Base-by-base conservation (phyloP, 2,113 vertebrate species). In the Corapipo altera region DNA sequence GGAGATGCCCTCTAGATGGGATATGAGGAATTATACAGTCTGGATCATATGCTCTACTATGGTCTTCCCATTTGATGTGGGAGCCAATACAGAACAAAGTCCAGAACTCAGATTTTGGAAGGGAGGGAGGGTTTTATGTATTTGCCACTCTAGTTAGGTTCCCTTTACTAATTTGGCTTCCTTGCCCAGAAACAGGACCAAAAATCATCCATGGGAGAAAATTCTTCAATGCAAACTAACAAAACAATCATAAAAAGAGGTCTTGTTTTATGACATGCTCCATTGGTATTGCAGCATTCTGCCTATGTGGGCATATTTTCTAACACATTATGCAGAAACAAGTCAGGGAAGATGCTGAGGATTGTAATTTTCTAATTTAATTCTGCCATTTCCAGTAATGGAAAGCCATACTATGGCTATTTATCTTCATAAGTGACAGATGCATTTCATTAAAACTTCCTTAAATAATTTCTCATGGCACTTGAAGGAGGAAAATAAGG, bases 321-420 rank as follows among this genome's bases (percentile, higher is more conserved):
- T 96, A 98, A 97, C 97, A 98, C 96, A 98, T 98, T 98, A 98
- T 98, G 98, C 96, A 98, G 97, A 98, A 98, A 96, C 95, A 97
- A 96, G 97, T 98, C 97, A 97, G 95, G 92, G 97, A 98, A 98
- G 98, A 98, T 98, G 98, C 97, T 97, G 97, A 98, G 96, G 98
- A 98, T 95, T 97, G 97, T 98, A 97, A 98, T 98, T 98, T 98
- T 98, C 97, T 98, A 98, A 98, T 98, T 98, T 98, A 98, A 98
- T 98, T 98, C 98, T 98, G 96, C 97, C 97, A 97, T 98, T 98
- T 98, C 97, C 97, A 98, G 98, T 98, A 98, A 98, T 98, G 97
- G 98, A 98, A 97, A 98, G 97, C 96, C 97, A 91, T 96, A 94
- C 96, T 96, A 95, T 94, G 85, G 91, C 91, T 97, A 98, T 98